Evolutionary conservation across 2,113 vertebrate genomes (phyloP), one percentile per base, ranked within the genome.

Genomic region (Psephotus haematonotus): DNA sequence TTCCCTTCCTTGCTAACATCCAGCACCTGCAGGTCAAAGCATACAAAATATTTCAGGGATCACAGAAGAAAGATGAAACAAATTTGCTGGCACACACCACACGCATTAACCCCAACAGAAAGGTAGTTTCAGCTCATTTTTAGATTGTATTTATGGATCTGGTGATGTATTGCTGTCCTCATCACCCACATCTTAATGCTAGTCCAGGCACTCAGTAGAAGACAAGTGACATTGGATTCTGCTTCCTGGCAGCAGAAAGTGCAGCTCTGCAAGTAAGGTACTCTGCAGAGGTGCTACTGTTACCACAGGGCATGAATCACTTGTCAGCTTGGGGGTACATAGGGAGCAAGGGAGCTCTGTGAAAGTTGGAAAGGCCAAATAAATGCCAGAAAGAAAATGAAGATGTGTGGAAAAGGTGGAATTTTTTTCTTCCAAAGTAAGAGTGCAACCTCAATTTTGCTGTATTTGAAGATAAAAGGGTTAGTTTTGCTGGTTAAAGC

Each of bases 1-100:
- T 99, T 99, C 81, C 99, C 99, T 95, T 99, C 99, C 69, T 98
- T 98, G 88, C 99, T 99, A 50, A 99, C 98, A 92, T 99, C 99
- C 97, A 99, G 95, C 84, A 99, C 99, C 99, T 99, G 94, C 47
- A 76, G 77, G 80, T 39, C 88, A 91, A 92, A 95, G 82, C 7
- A 4, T 17, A 62, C 31, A 49, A 69, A 91, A 23, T 31, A 46
- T 28, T 60, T 88, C 52, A 55, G 50, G 37, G 29, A 46, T 43
- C 41, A 25, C 47, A 52, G 17, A 82, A 76, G 27, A 35, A 94
- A 74, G 63, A 9, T 16, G 12, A 68, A 86, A 67, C 27, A 57
- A 60, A 64, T 52, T 41, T 68, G 27, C 72, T n/a, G 41, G 62
- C 41, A 43, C 65, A 16, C 17, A 19, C 27, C 12, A 10, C 39